Percentiles rank a stretch among this genome's conserved stretches.
phyloP scores from a whole-genome alignment of 2,888 invertebrate genomes.

The Laothoe populi region DNA sequence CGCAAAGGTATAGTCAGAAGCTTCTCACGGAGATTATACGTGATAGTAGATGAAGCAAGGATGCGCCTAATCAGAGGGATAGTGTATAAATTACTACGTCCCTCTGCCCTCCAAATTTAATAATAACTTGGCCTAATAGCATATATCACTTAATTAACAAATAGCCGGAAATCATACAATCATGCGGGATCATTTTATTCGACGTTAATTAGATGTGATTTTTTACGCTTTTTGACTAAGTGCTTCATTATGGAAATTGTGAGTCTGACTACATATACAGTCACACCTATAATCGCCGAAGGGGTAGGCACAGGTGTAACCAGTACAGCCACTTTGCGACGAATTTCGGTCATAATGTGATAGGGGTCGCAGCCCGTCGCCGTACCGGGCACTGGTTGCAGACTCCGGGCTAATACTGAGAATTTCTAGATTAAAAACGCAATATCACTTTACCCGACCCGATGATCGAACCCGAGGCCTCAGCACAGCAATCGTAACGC shows the following conservation, averaged over 20 bases:
- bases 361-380: too few species aligned
- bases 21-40: slow-evolving; percentile 6
- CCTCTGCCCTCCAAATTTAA: slow-evolving; percentile 7
- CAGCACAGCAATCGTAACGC: too few species aligned
- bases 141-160: slow-evolving; percentile 28
- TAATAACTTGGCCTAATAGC: slow-evolving; percentile 17
- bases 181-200: slow-evolving; percentile 26
- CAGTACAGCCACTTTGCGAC: too few species aligned
- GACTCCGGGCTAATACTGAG: too few species aligned
- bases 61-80: slow-evolving; percentile 12
- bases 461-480: too few species aligned
- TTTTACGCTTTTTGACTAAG: slow-evolving; percentile 41
- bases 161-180: slow-evolving; percentile 19
- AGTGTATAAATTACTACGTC: slow-evolving; percentile 8
- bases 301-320: too few species aligned
- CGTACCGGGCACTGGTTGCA: too few species aligned
- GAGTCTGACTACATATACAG: not conserved
- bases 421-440: too few species aligned
- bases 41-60: slow-evolving; percentile 27
- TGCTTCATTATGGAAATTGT: not conserved
- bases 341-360: too few species aligned
- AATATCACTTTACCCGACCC: too few species aligned
- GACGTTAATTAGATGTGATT: slow-evolving; percentile 48
- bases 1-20: not conserved
- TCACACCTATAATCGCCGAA: too few species aligned